phyloP scores from a whole-genome alignment of 1,140 invertebrate genomes.

The Pemphigus obesinymphae region DNA sequence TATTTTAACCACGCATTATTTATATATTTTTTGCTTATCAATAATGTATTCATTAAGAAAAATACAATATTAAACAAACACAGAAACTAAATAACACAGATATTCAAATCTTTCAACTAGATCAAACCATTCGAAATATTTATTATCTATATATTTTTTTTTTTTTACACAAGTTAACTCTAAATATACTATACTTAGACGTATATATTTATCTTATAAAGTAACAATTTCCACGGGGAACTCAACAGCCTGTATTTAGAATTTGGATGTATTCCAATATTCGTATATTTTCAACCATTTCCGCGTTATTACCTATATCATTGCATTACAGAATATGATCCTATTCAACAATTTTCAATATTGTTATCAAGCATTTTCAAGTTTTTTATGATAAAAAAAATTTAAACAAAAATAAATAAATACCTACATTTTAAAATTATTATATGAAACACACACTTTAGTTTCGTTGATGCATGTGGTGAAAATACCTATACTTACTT shows the following conservation, averaged over 20 bases:
- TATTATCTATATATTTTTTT: too few relatives aligned
- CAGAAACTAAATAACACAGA: not conserved
- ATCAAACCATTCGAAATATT: not conserved
- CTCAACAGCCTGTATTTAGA: not conserved
- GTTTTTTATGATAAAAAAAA: not conserved
- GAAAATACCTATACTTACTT: not conserved
- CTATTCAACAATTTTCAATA: too few relatives aligned
- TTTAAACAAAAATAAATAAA: not conserved
- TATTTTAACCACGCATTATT: conserved; percentile 45
- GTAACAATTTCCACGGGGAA: not conserved
- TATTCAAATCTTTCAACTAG: not conserved
- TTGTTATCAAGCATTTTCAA: too few relatives aligned
- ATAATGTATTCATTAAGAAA: not conserved
- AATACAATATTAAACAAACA: not conserved
- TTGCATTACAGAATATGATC: too few relatives aligned
- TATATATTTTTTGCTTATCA: conserved; percentile 46
- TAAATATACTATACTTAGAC: not conserved
- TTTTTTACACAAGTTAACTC: not conserved
- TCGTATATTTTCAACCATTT: not conserved
- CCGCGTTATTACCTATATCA: not conserved
- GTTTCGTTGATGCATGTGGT: not conserved
- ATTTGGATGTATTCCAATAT: not conserved
- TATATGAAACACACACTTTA: not conserved
- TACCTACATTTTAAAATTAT: too few relatives aligned
- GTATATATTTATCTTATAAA: not conserved